Evolutionary conservation across 2,888 invertebrate genomes (phyloP).

Genomic region (Drosophila picticornis): DNA sequence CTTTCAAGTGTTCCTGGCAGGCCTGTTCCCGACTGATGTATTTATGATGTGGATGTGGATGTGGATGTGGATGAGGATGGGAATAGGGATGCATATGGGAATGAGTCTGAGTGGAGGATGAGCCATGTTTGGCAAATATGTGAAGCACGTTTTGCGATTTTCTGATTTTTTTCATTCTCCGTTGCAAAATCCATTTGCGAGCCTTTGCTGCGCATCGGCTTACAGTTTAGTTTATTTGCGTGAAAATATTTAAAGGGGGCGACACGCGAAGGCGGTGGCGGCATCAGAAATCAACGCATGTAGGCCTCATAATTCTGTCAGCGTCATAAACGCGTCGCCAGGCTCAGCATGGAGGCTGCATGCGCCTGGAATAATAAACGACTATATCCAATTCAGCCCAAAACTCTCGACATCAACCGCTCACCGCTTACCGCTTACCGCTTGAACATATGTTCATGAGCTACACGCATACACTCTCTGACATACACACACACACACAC

Average conservation of each 20-base stretch:
- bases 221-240: conserved; percentile 79
- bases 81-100: background rate
- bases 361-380: conserved; percentile 79
- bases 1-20: conserved; percentile 63
- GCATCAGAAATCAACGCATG: conserved; percentile 75
- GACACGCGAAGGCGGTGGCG: conserved; percentile 32
- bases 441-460: conserved; percentile 47
- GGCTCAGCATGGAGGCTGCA: conserved; percentile 71
- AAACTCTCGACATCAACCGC: conserved; percentile 10
- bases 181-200: conserved; percentile 69
- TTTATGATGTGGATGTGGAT: conserved; percentile 70
- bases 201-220: conserved; percentile 54
- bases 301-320: conserved; percentile 82
- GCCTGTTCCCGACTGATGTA: conserved; percentile 60
- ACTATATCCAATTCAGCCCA: conserved; percentile 52
- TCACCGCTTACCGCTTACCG: conserved; percentile 18
- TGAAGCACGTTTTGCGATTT: conserved; percentile 81
- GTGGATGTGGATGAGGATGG: conserved; percentile 5
- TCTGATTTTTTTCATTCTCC: conserved; percentile 39
- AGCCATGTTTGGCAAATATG: conserved; percentile 57
- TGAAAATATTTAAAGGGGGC: conserved; percentile 76
- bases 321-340: conserved; percentile 81
- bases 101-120: conserved; percentile 3
- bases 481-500: background rate
- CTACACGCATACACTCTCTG: conserved; percentile 15